Evolutionary conservation across 2,888 invertebrate species (phyloP), one percentile per base, ranked within the genome.

Genomic region (Boloria selene): DNA sequence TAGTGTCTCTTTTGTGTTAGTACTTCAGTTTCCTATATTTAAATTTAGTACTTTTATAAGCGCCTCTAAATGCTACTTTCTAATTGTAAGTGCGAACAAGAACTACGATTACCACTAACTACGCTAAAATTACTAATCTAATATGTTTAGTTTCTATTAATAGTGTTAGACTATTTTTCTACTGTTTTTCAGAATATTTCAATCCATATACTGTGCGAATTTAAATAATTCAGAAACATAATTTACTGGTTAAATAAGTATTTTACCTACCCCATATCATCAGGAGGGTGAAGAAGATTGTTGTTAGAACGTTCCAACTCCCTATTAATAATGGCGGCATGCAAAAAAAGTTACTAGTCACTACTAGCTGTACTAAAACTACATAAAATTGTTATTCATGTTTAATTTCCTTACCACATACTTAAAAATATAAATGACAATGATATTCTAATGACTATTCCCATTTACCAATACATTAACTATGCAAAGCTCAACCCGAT

Each of bases 261-360:
- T 31, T 73, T 80, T 88, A 91, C 91, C 82, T 86, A 90, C 92
- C 92, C 90, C 85, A 90, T 87, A 72, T 90, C 90, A 74, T 86
- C 82, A 66, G 75, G 76, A 61, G 88, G 88, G 74, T 83, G 80
- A 72, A 87, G 83, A 66, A 89, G 83, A 76, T 86, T 85, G 77
- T 79, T 84, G 78, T 89, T 88, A 78, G 80, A 79, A 73, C 75
- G 76, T 74, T 90, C 90, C 86, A 78, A 74, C 70, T 86, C 85
- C 76, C 77, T 85, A 81, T 74, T 79, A 77, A 75, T 77, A 82
- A 85, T 85, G 79, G 90, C 90, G 84, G 93, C 93, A 89, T 93
- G 92, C 92, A 88, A 87, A 88, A 82, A 86, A 86, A 84, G 75
- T 79, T 75, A 82, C 86, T 87, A 88, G 86, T 90, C 76, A 87